Evolutionary conservation across 37 sponge, comb jelly and placozoan species (phyloP).

Genomic region (Diacarnus erythraeanus): DNA sequence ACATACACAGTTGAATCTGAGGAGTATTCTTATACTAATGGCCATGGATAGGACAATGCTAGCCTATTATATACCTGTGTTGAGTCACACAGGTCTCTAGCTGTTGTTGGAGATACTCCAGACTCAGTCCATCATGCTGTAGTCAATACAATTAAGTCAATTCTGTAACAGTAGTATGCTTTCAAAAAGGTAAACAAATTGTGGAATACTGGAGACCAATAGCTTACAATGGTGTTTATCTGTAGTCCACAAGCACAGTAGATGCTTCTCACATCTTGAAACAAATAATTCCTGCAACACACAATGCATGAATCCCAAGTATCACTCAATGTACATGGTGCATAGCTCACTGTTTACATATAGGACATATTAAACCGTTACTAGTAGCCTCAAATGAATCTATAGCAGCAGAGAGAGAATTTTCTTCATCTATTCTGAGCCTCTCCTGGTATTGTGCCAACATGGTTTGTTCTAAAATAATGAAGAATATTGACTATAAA

Average conservation of each 20-base stretch:
- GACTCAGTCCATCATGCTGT: conserved; percentile 72
- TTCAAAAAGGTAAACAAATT: no score
- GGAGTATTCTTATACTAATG: neutral
- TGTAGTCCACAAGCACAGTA: conserved; percentile 76
- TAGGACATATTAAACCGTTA: conserved; percentile 64
- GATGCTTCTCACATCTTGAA: conserved; percentile 57
- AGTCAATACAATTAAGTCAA: neutral
- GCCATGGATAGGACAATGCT: neutral
- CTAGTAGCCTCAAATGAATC: conserved; percentile 33
- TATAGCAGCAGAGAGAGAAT: conserved; percentile 56
- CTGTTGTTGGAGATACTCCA: conserved; percentile 53
- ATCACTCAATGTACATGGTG: neutral
- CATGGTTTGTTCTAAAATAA: conserved; percentile 45
- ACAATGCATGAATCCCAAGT: neutral
- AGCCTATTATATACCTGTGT: conserved; percentile 41
- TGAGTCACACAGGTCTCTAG: conserved; percentile 35
- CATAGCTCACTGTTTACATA: conserved; percentile 63
- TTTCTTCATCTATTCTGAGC: conserved; percentile 30
- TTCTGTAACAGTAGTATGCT: neutral
- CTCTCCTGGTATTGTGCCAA: conserved; percentile 53
- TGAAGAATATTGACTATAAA: neutral
- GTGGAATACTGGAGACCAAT: no score
- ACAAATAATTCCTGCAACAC: conserved; percentile 44
- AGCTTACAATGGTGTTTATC: conserved; percentile 68
- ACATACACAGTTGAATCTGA: neutral